Base-by-base conservation (phyloP, 2,888 invertebrate genomes). In the Hymenopus coronatus region DNA sequence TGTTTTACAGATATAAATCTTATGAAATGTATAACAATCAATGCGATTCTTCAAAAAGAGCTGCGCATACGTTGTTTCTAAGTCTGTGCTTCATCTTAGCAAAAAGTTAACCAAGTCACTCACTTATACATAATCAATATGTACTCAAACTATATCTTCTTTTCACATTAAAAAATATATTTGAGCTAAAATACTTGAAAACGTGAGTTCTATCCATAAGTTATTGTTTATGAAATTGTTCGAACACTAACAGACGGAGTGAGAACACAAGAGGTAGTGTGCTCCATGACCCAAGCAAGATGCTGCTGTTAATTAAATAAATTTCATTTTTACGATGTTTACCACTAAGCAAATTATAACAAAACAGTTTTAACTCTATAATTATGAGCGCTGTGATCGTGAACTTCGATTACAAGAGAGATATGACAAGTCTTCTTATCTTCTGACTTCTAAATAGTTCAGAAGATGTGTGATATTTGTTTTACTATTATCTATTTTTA, bases 131-230 rank as follows among this genome's bases (percentile, higher is more conserved):
- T 70, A 70, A 70, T 70, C 54, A 70, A 70, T 70, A 70, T 70
- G 54, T 70, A 70, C 54, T 70, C 20, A 70, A 70, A 70, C 54
- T 70, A 70, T 70, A 70, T 70, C 54, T 70, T 70, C 54, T 70
- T 70, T 54, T 86, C 81, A 86, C 86, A 81, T 70, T 86, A 85
- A 86, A 86, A 86, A 86, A 86, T 86, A 86, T 86, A 86, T 86
- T 28, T 81, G 86, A 86, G 86, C 86, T 86, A 86, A 81, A 70
- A 81, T 86, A 86, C 86, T 70, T 28, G 25, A 86, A 70, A 81
- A 54, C 70, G 54, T 46, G 86, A 54, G 28, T n/a, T 1, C 54
- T 70, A 81, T 86, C 86, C 28, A 81, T 81, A 25, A 40, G 20
- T 86, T 86, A 81, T 20, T 86, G 86, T 86, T 70, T 81, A 46